These are phyloP conservation scores for Acestrorhynchus altus DNA, from an alignment of 2,797 vertebrate genomes.

Conservation along the genomic window DNA sequence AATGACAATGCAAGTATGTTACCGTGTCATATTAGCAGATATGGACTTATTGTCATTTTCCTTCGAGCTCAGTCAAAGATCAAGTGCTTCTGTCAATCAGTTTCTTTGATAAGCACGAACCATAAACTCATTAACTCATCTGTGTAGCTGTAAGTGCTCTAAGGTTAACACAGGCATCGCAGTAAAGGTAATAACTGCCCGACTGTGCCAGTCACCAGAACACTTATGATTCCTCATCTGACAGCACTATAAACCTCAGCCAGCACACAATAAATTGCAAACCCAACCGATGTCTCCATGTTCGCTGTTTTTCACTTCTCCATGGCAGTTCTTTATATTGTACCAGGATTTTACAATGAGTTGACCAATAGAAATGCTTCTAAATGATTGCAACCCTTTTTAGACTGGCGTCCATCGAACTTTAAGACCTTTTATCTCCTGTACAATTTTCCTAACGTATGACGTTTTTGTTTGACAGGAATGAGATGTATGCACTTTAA, in stretches of 20 bases:
- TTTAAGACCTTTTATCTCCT: too few species aligned
- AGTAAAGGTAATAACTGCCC: constrained; percentile 17
- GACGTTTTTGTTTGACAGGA: too few species aligned
- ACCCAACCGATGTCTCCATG: background rate
- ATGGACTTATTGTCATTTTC: constrained; percentile 33
- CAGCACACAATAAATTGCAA: background rate
- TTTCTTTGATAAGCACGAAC: constrained; percentile 32
- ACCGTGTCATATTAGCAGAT: background rate
- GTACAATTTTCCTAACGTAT: too few species aligned
- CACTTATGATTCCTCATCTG: constrained; percentile 28
- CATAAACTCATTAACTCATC: constrained; percentile 59
- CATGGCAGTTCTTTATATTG: background rate
- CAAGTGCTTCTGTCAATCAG: constrained; percentile 50
- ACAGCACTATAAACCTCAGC: background rate
- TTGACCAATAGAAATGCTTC: background rate
- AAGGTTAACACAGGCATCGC: background rate
- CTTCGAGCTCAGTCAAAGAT: constrained; percentile 41
- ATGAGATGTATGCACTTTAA: too few species aligned
- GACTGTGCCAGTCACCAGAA: background rate
- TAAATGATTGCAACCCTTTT: too few species aligned
- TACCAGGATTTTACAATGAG: background rate
- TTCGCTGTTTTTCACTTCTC: constrained; percentile 42
- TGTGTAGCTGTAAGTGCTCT: background rate
- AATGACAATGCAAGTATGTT: background rate
- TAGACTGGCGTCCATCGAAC: too few species aligned